Conservation (phyloP, 2,888 invertebrate species). For the Globia sparganii region DNA sequence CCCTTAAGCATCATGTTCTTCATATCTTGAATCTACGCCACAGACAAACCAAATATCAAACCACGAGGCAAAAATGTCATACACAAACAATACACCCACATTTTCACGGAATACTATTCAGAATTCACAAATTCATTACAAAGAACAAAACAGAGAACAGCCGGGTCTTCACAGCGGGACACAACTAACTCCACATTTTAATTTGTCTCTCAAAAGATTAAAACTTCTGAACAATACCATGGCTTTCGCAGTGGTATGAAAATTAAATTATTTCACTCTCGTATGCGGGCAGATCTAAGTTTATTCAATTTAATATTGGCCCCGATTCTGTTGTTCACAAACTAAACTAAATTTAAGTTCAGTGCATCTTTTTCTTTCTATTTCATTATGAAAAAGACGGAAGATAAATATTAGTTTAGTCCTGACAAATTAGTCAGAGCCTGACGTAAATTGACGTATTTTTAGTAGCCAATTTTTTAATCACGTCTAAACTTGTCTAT, state of each 20-base stretch:
- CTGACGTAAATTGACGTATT: too few species aligned
- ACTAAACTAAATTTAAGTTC: too few species aligned
- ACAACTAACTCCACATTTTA: conserved; percentile 31
- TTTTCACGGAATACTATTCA: conserved; percentile 13
- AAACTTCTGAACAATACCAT: conserved; percentile 29
- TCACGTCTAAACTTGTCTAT: too few species aligned
- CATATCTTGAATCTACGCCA: not conserved
- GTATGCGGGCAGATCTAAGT: conserved; percentile 32
- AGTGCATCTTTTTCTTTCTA: too few species aligned
- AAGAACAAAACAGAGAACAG: not conserved
- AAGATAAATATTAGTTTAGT: too few species aligned
- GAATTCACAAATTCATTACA: not conserved
- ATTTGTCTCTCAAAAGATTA: conserved; percentile 35
- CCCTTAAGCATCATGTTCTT: not conserved
- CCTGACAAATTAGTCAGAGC: too few species aligned
- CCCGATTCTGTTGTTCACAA: too few species aligned
- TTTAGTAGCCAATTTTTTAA: too few species aligned
- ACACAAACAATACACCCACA: conserved; percentile 27
- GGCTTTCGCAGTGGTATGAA: conserved; percentile 6
- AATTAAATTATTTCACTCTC: conserved; percentile 31
- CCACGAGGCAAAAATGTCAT: not conserved
- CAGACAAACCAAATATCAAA: not conserved
- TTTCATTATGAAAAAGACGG: too few species aligned
- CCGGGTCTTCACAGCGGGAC: not conserved
- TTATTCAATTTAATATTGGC: conserved; percentile 9